Percentiles rank a stretch among this genome's conserved stretches.
These are phyloP conservation scores for Timema podura DNA, from an alignment of 2,888 invertebrate genomes.

Conservation along the genomic window DNA sequence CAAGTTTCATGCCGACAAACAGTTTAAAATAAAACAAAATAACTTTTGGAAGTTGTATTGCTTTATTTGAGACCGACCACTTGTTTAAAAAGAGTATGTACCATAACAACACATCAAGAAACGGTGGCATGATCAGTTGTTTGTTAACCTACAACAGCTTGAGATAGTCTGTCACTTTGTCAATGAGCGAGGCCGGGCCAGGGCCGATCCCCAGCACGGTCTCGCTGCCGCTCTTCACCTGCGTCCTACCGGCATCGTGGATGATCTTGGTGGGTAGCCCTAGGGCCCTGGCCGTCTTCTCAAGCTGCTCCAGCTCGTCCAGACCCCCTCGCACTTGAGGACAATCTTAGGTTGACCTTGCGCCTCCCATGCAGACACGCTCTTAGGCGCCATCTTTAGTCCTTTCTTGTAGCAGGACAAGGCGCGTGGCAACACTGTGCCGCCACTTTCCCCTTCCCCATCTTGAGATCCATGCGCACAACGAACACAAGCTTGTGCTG, in stretches of 20 bases:
- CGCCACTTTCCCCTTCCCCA: slow-evolving; percentile 75
- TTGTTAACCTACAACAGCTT: slow-evolving; percentile 46
- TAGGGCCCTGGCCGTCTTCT: slow-evolving; percentile 48
- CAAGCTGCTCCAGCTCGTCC: slow-evolving; percentile 50
- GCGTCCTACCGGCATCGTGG: slow-evolving; percentile 70
- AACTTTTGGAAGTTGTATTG: too few species aligned
- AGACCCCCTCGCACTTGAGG: slow-evolving; percentile 52
- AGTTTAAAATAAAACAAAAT: too few species aligned
- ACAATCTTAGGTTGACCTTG: slow-evolving; percentile 74
- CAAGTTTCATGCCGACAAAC: too few species aligned
- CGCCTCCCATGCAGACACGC: slow-evolving; percentile 58
- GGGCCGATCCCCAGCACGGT: slow-evolving; percentile 76
- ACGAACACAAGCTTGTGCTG: slow-evolving; percentile 65
- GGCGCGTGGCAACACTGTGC: slow-evolving; percentile 80
- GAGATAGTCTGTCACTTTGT: slow-evolving; percentile 59
- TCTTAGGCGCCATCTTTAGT: slow-evolving; percentile 43
- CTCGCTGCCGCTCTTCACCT: slow-evolving; percentile 61
- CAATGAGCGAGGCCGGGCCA: slow-evolving; percentile 52
- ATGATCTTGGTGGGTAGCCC: slow-evolving; percentile 55
- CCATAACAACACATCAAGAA: too few species aligned
- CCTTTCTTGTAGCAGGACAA: slow-evolving; percentile 61
- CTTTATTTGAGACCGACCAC: too few species aligned
- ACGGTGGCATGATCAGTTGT: too few species aligned
- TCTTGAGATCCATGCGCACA: slow-evolving; percentile 69
- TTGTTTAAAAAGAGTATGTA: too few species aligned